Base-by-base conservation (phyloP, 2,797 vertebrate species). In the Sphenodon punctatus region DNA sequence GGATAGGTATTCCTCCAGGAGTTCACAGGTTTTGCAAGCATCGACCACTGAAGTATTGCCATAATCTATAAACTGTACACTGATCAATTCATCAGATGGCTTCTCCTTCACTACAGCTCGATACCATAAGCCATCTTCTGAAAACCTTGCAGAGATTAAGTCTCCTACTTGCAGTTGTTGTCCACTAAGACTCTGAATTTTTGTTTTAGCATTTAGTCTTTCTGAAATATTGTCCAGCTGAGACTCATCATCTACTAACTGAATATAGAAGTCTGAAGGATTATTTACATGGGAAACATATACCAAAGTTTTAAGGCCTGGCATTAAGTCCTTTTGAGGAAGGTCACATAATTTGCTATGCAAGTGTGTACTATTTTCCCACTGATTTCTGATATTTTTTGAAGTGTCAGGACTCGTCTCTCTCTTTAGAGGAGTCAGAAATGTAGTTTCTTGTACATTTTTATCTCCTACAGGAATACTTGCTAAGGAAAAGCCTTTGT, bases 1-100 rank as follows among this genome's bases (percentile, higher is more conserved):
- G 4, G 86, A 82, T 10, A 92, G 67, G 25, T 95, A 92, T 6
- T 88, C 48, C 43, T 90, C 41, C 6, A 95, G 88, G 25, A 99
- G 96, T 55, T 84, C 89, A 34, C 89, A 75, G 0, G 95, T 91
- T 84, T 97, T 95, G 72, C 93, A 94, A 65, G 92, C 10, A 12
- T 93, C 91, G 49, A 97, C 84, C 17, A 92, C 34, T 30, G 96
- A 96, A 17, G 94, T 94, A 67, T 99, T 99, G 74, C 98, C 98
- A 89, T 98, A 99, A 93, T 99, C 98, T 85, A 99, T 93, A 90
- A 98, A 99, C 72, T 97, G 96, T 4, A 99, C 89, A 14, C 92
- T 88, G 34, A 96, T 89, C 2, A 48, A 87, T 8, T 80, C 71
- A 36, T 84, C 61, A 10, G 67, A 67, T 6, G 80, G 80, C 32